Conservation (phyloP, 2,888 invertebrate genomes). For the Scaptomyza flava region DNA sequence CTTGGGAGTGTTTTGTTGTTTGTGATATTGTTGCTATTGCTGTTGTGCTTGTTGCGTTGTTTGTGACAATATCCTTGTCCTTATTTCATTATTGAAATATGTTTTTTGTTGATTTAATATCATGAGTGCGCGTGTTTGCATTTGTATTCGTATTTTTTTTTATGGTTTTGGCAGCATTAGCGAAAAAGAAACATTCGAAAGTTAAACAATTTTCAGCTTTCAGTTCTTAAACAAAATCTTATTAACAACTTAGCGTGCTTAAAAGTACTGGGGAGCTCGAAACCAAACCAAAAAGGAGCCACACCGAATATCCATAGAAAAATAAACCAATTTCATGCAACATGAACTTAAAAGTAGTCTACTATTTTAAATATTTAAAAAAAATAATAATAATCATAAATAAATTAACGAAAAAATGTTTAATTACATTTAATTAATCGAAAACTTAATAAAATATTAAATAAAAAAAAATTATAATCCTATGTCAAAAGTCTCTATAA, state of each 20-base stretch:
- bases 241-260: conserved; percentile 61
- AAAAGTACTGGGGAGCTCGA: conserved; percentile 18
- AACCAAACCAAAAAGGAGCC: conserved; percentile 33
- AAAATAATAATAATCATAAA: conserved; percentile 9
- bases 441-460: conserved; percentile 24
- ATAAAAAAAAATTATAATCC: neutral
- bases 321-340: conserved; percentile 54
- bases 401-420: conserved; percentile 1
- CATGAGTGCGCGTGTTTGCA: conserved; percentile 26
- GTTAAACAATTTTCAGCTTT: conserved; percentile 54
- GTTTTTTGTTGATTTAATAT: conserved; percentile 35
- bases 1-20: conserved; percentile 73
- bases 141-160: conserved; percentile 15
- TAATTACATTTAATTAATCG: neutral
- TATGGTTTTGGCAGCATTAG: conserved; percentile 22
- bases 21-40: conserved; percentile 62
- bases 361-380: neutral
- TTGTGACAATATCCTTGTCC: conserved; percentile 77
- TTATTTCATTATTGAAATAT: conserved; percentile 51
- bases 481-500: conserved; percentile 7
- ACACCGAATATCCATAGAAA: conserved; percentile 22
- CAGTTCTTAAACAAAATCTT: conserved; percentile 46
- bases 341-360: conserved; percentile 27
- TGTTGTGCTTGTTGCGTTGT: conserved; percentile 55
- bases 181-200: conserved; percentile 48